Conservation (phyloP, 2,888 invertebrate genomes). For the Meteorus colon region DNA sequence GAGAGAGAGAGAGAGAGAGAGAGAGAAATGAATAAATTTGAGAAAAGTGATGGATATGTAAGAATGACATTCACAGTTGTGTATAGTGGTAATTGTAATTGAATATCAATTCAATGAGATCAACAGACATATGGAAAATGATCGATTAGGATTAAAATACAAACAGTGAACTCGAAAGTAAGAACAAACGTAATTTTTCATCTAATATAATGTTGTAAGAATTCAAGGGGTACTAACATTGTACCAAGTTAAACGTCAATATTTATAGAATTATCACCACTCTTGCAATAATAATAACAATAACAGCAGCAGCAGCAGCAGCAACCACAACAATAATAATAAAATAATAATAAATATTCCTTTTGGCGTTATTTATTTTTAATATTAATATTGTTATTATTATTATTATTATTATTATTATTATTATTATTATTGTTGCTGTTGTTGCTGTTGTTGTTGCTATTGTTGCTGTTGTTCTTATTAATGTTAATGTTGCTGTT, state of each 20-base stretch:
- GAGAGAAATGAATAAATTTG: too few species aligned
- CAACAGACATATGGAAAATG: background rate
- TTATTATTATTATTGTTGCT: too few species aligned
- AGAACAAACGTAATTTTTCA: too few species aligned
- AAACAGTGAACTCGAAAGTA: too few species aligned
- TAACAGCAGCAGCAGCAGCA: too few species aligned
- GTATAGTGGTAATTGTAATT: background rate
- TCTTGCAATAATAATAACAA: background rate
- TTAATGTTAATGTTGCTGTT: too few species aligned
- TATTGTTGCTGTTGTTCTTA: too few species aligned
- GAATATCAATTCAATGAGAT: background rate
- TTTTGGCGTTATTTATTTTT: background rate
- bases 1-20: background rate
- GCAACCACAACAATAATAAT: background rate
- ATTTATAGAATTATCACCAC: background rate
- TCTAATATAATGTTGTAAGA: too few species aligned
- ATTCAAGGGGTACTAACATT: background rate
- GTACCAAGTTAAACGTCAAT: background rate
- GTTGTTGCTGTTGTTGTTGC: too few species aligned
- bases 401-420: too few species aligned
- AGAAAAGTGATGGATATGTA: background rate
- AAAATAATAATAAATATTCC: background rate
- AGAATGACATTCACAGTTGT: background rate
- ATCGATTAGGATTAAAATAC: too few species aligned
- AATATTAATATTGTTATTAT: too few species aligned